Percentiles rank a stretch among this genome's conserved stretches.
Evolutionary conservation across 2,888 invertebrate species (phyloP).

Genomic region (Portevinia maculata): DNA sequence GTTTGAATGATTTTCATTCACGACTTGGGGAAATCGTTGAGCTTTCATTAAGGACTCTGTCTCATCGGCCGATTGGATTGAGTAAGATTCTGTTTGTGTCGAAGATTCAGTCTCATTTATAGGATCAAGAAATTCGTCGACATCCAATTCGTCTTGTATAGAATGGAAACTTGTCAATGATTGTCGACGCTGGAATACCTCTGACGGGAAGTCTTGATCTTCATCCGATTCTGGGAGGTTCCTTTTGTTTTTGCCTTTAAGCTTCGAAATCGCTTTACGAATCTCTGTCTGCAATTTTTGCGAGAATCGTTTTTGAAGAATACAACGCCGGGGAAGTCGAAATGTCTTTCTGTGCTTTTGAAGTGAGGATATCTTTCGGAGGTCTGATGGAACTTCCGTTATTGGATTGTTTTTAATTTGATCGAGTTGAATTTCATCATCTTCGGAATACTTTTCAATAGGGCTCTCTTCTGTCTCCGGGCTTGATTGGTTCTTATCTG

Average conservation of each 20-base stretch:
- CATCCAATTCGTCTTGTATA: conserved; percentile 59
- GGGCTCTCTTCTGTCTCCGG: not conserved
- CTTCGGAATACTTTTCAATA: not conserved
- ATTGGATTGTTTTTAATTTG: conserved; percentile 69
- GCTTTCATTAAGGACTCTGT: conserved; percentile 18
- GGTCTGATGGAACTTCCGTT: conserved; percentile 76
- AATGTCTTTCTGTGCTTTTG: not conserved
- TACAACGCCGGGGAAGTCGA: conserved; percentile 23
- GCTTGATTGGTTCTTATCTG: not conserved
- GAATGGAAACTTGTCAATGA: conserved; percentile 78
- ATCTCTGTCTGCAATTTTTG: conserved; percentile 74
- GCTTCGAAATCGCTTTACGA: conserved; percentile 73
- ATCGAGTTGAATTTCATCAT: no score
- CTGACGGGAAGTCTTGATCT: conserved; percentile 52
- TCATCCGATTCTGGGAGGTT: conserved; percentile 45
- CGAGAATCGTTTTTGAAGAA: conserved; percentile 67
- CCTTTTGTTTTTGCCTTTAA: conserved; percentile 23
- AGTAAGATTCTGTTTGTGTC: conserved; percentile 11
- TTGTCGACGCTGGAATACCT: conserved; percentile 65
- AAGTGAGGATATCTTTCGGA: conserved; percentile 65
- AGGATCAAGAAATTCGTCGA: conserved; percentile 28
- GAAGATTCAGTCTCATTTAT: not conserved
- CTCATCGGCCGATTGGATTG: not conserved
- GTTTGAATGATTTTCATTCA: not conserved
- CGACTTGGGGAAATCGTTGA: not conserved